Percentiles rank a stretch among this genome's conserved stretches.
phyloP scores from a whole-genome alignment of 2,888 invertebrate species.

The Calameuta filiformis region DNA sequence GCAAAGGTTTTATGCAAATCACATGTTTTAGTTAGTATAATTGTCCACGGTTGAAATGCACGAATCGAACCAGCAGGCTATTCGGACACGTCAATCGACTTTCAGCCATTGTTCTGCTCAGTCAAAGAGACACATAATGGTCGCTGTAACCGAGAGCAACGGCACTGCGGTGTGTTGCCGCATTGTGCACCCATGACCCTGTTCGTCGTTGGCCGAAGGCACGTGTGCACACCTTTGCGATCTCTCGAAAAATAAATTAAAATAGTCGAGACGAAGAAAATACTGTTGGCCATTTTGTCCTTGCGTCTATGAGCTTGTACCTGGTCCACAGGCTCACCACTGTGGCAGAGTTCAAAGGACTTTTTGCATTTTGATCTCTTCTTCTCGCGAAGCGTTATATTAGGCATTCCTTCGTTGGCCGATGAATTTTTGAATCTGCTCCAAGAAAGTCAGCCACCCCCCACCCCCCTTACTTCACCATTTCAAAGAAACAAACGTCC shows the following conservation, averaged over 20 bases:
- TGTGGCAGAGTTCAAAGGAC: not conserved
- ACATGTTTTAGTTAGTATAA: not conserved
- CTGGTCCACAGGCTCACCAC: too few species aligned
- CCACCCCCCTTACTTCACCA: not conserved
- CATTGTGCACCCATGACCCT: not conserved
- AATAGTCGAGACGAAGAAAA: not conserved
- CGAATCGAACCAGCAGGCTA: not conserved
- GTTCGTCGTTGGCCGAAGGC: not conserved
- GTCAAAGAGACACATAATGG: conserved; percentile 31
- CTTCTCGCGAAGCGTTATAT: too few species aligned
- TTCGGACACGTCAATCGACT: conserved; percentile 45
- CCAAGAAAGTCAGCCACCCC: not conserved
- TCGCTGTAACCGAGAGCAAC: conserved; percentile 23
- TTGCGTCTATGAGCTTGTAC: not conserved
- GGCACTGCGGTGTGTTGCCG: conserved; percentile 30
- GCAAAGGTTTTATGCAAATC: not conserved
- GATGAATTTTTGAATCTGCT: not conserved
- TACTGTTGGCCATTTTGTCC: not conserved
- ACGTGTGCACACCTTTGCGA: not conserved
- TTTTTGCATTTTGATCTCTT: not conserved
- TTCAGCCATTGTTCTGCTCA: conserved; percentile 38
- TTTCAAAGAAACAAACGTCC: not conserved
- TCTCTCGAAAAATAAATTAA: not conserved
- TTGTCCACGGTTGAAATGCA: not conserved
- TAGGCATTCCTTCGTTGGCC: not conserved